Conservation (phyloP, 1,140 invertebrate genomes). For the Camponotus vicinus region DNA sequence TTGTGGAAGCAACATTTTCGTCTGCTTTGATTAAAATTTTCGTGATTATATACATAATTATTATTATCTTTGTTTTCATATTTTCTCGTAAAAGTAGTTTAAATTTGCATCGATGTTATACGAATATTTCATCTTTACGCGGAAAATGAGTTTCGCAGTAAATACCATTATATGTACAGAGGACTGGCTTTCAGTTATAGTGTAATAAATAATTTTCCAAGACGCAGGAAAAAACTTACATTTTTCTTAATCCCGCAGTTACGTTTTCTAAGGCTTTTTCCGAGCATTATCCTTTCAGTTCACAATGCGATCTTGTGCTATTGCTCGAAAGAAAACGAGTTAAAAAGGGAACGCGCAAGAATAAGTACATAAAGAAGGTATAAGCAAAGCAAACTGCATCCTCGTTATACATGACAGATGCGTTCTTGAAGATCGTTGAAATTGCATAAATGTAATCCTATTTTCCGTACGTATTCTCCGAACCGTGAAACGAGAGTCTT, state of each 20-base stretch:
- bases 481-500: conserved; percentile 53
- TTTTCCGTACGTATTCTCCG: conserved; percentile 17
- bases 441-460: conserved; percentile 56
- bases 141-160: conserved; percentile 9
- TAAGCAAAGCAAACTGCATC: conserved; percentile 40
- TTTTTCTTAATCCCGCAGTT: conserved; percentile 8
- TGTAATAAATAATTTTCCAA: conserved; percentile 33
- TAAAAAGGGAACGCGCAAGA: conserved; percentile 2
- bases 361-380: conserved; percentile 47
- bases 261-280: conserved; percentile 25
- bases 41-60: conserved; percentile 13
- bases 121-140: not conserved
- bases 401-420: conserved; percentile 47
- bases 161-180: not conserved
- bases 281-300: conserved; percentile 22
- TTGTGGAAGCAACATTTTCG: not conserved
- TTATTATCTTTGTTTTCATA: not conserved
- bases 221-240: not conserved
- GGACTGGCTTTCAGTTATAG: conserved; percentile 1
- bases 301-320: conserved; percentile 2
- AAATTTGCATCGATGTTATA: not conserved
- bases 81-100: not conserved
- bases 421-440: conserved; percentile 43
- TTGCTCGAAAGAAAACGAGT: conserved; percentile 34
- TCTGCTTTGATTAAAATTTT: conserved; percentile 22